phyloP scores from a whole-genome alignment of 2,888 invertebrate species.

The Sylvicola fuscatus region DNA sequence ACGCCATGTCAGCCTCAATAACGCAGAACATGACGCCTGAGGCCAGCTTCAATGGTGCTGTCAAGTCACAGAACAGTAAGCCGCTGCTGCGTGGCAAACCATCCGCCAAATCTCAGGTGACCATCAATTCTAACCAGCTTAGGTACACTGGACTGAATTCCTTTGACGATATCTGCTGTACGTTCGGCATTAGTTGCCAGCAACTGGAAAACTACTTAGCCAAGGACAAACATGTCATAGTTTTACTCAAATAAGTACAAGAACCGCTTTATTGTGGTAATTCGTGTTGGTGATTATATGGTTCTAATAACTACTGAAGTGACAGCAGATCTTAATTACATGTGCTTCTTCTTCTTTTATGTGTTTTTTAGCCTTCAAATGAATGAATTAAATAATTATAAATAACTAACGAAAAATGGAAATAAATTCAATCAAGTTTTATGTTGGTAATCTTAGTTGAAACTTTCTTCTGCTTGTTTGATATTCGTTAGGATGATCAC shows the following conservation, averaged over 20 bases:
- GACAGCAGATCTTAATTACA: too few relatives aligned
- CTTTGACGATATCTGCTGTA: constrained; percentile 71
- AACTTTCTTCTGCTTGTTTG: too few relatives aligned
- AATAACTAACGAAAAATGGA: too few relatives aligned
- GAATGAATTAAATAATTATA: too few relatives aligned
- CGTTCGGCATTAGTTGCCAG: constrained; percentile 43
- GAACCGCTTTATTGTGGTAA: too few relatives aligned
- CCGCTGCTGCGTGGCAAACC: constrained; percentile 8
- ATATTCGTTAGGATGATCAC: too few relatives aligned
- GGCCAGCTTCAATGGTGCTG: not conserved
- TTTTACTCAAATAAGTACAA: constrained; percentile 35
- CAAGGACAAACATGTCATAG: constrained; percentile 49
- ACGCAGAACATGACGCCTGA: not conserved
- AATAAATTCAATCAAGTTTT: too few relatives aligned
- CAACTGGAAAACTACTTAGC: constrained; percentile 60
- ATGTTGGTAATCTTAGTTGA: too few relatives aligned
- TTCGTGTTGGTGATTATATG: too few relatives aligned
- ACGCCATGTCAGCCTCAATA: not conserved
- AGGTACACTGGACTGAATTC: constrained; percentile 32
- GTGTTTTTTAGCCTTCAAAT: too few relatives aligned
- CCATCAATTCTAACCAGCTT: constrained; percentile 14
- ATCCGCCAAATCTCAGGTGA: constrained; percentile 29
- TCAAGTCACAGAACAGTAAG: constrained; percentile 5
- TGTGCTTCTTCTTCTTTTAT: too few relatives aligned
- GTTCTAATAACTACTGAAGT: too few relatives aligned